phyloP scores from a whole-genome alignment of 1,140 invertebrate species.

The Acromyrmex charruanus region DNA sequence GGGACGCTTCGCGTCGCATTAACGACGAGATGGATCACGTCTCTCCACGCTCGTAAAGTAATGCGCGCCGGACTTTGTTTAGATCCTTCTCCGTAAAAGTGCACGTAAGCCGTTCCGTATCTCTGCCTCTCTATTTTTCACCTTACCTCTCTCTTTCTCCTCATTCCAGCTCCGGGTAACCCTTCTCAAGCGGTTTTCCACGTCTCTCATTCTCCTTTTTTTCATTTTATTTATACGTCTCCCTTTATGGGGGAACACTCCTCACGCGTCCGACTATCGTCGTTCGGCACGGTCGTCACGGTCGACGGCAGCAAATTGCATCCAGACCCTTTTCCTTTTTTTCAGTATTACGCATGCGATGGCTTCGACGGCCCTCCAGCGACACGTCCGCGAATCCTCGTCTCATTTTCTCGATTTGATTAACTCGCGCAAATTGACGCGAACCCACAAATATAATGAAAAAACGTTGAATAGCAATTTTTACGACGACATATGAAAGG shows the following conservation, averaged over 20 bases:
- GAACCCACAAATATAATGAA: conserved; percentile 41
- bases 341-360: conserved; percentile 59
- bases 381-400: conserved; percentile 37
- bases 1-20: conserved; percentile 79
- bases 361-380: conserved; percentile 24
- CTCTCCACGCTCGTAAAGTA: conserved; percentile 81
- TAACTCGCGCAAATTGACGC: conserved; percentile 44
- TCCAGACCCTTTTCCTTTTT: conserved; percentile 36
- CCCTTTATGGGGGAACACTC: conserved; percentile 49
- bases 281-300: conserved; percentile 56
- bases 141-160: conserved; percentile 33
- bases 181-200: conserved; percentile 6
- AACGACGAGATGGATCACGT: conserved; percentile 83
- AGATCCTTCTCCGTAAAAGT: conserved; percentile 71
- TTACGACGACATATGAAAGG: not conserved
- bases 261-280: conserved; percentile 47
- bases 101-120: conserved; percentile 76
- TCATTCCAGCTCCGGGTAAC: conserved; percentile 7
- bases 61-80: conserved; percentile 81
- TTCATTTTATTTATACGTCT: conserved; percentile 52
- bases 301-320: conserved; percentile 61
- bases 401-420: conserved; percentile 56
- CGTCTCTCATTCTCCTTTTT: conserved; percentile 56
- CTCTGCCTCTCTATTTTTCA: conserved; percentile 58
- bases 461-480: not conserved